Evolutionary conservation across 2,888 invertebrate species (phyloP).

Genomic region (Synanthedon tipuliformis): DNA sequence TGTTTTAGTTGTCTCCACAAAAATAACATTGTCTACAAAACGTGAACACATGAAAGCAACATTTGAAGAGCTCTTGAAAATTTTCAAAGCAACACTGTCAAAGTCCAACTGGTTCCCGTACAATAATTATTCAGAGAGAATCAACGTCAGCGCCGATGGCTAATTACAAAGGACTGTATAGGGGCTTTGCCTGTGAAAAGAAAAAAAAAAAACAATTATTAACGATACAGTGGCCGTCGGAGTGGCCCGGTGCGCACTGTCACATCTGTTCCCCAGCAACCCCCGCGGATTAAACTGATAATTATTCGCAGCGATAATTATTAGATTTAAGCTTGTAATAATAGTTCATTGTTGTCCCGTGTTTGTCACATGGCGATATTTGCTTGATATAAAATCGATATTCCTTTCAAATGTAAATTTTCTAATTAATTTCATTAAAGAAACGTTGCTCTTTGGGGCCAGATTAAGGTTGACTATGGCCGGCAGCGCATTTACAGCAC

Average conservation of each 20-base stretch:
- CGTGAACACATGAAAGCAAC: not conserved
- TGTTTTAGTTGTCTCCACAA: not conserved
- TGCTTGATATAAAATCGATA: not conserved
- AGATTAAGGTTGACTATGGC: too few species aligned
- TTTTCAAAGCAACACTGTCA: not conserved
- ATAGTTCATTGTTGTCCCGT: constrained; percentile 26
- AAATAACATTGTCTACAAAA: not conserved
- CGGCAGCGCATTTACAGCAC: too few species aligned
- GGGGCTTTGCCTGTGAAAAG: constrained; percentile 54
- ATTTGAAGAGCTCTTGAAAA: constrained; percentile 24
- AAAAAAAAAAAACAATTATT: constrained; percentile 56
- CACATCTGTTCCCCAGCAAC: constrained; percentile 54
- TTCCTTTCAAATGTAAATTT: not conserved
- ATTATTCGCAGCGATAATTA: constrained; percentile 66
- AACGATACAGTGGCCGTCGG: constrained; percentile 63
- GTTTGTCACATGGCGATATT: constrained; percentile 19
- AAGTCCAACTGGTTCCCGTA: constrained; percentile 15
- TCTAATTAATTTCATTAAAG: not conserved
- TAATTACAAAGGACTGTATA: constrained; percentile 64
- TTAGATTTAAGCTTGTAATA: constrained; percentile 49
- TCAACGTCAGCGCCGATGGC: constrained; percentile 51
- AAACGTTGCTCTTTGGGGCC: too few species aligned
- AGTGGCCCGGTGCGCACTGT: constrained; percentile 61
- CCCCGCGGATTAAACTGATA: constrained; percentile 63
- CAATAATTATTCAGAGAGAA: constrained; percentile 52